Evolutionary conservation across 2,113 vertebrate genomes (phyloP), one percentile per base, ranked within the genome.

Genomic region (Pomatostomus ruficeps): DNA sequence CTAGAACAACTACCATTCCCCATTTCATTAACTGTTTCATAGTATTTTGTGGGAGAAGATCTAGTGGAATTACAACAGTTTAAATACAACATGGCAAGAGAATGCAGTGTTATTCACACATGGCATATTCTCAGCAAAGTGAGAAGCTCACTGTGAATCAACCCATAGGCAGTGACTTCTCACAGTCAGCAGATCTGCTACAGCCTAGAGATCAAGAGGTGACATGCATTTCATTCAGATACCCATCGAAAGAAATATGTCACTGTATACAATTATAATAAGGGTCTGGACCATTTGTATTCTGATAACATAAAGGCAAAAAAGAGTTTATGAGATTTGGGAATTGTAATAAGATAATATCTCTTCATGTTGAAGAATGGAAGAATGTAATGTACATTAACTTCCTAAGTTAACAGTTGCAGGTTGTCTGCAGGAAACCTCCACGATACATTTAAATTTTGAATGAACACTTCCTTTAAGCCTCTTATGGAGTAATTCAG

Each of bases 31-130:
- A 78, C 77, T 85, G 43, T 88, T 85, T 77, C 23, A 51, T 49
- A 91, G 46, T 63, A 77, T 91, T 93, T 80, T 94, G 36, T 62
- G 31, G 22, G 62, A 75, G 26, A 95, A 63, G 31, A 88, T 54
- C 18, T 18, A 81, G 83, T 65, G 54, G 26, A 88, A 94, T 94
- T 80, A 80, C 35, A 91, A 67, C 43, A 61, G 22, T 82, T 92
- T 62, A 88, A n/a, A 68, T 38, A 48, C 31, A 92, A 93, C 63
- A 62, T 82, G 76, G 79, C 90, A 90, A 85, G 93, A 70, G 62
- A 67, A 62, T 23, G 36, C 40, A 67, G 82, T 91, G 88, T 80
- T 97, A 90, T 81, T 95, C 85, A 95, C 88, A 95, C 95, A 72
- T 79, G 71, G 36, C 83, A 73, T 76, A 67, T 85, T 92, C 57